A percentile compares a stretch with the other conserved stretches of the same genome.
phyloP scores from a whole-genome alignment of 2,797 vertebrate genomes.

The Propithecus perrieri region DNA sequence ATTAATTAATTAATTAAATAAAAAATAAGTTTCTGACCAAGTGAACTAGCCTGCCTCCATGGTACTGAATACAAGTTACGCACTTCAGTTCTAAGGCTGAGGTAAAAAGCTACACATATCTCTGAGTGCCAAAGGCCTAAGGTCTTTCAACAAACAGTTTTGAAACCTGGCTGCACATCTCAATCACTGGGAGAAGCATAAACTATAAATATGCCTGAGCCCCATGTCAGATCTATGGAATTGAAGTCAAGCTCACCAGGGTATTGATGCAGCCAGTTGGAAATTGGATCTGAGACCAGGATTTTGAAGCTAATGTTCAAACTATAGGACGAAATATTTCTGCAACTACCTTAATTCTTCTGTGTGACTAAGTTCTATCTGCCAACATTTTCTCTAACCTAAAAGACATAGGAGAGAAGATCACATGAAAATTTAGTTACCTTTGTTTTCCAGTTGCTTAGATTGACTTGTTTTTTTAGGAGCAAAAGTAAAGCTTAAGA shows the following conservation, averaged over 20 bases:
- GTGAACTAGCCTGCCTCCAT: neutral
- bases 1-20: no score
- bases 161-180: neutral
- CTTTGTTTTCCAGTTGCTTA: conserved; percentile 32
- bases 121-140: neutral
- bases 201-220: neutral
- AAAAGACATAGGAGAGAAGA: neutral
- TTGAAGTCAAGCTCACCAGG: neutral
- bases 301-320: conserved; percentile 26
- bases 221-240: neutral
- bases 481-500: neutral
- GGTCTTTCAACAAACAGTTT: neutral
- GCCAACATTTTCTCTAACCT: conserved; percentile 30
- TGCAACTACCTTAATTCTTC: neutral
- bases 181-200: neutral
- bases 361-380: neutral
- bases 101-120: neutral
- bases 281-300: neutral
- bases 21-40: neutral
- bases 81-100: neutral
- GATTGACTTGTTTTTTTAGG: neutral
- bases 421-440: neutral
- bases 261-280: neutral
- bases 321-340: conserved; percentile 6
- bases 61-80: neutral